Percentiles rank a stretch among this genome's conserved stretches.
Conservation (phyloP, 35 echinoderm and acorn worm species). For the Hemicentrotus pulcherrimus region DNA sequence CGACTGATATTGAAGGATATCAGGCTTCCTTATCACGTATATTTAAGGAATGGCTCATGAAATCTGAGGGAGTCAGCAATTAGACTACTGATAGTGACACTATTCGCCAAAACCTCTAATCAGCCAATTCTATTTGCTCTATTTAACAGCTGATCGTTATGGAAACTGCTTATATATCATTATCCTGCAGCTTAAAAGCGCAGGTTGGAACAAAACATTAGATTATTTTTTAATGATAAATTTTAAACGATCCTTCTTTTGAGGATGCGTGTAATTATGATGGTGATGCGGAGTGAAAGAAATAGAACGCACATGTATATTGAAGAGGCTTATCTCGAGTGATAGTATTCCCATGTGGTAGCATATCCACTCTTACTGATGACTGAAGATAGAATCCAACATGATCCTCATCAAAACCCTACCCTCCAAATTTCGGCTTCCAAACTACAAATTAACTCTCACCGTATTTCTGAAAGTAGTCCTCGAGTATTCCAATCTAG, state of each 20-base stretch:
- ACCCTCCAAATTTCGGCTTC: background rate
- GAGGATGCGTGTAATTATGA: conserved; percentile 3
- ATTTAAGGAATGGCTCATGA: background rate
- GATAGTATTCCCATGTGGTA: background rate
- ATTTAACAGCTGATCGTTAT: background rate
- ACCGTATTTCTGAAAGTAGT: background rate
- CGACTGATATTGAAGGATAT: background rate
- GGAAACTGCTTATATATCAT: background rate
- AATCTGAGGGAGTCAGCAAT: background rate
- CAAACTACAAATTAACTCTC: background rate
- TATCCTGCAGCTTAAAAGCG: background rate
- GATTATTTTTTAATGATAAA: background rate
- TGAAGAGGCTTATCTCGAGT: background rate
- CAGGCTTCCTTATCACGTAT: background rate
- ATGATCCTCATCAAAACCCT: background rate
- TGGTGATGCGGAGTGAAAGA: background rate
- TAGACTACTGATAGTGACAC: background rate
- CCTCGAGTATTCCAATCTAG: too few relatives aligned
- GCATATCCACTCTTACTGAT: background rate
- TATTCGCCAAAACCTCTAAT: background rate
- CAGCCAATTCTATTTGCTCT: background rate
- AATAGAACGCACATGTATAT: background rate
- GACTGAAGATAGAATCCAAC: background rate
- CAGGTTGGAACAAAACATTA: background rate
- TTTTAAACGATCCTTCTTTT: background rate